phyloP scores from a whole-genome alignment of 30 jellyfish, hydroid and myxozoan species.

The Aurelia coerulea region DNA sequence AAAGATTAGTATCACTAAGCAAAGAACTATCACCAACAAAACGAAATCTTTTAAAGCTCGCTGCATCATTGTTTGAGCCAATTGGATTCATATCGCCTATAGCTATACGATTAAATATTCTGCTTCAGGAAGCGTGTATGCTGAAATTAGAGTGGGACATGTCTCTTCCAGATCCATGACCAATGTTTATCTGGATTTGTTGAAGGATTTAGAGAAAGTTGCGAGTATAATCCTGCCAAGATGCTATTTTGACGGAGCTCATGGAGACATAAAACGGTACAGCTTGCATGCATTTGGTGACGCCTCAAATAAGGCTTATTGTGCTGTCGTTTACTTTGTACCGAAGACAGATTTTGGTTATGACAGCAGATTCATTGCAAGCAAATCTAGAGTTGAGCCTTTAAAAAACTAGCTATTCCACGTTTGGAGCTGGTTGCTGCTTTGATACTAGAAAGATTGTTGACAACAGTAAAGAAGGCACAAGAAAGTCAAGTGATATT shows the following conservation, averaged over 20 bases:
- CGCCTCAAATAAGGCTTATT: neutral
- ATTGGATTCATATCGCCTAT: constrained; percentile 39
- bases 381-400: constrained; percentile 17
- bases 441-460: too few relatives aligned
- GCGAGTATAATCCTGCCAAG: constrained; percentile 15
- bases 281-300: constrained; percentile 18
- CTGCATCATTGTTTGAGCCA: constrained; percentile 3
- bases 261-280: constrained; percentile 3
- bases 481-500: neutral
- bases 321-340: neutral
- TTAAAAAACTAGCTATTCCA: constrained; percentile 6
- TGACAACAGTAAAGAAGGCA: too few relatives aligned
- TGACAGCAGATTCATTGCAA: neutral
- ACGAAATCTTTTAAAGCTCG: neutral
- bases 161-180: constrained; percentile 27
- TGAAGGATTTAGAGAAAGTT: constrained; percentile 12
- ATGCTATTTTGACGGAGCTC: constrained; percentile 9
- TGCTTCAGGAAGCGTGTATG: constrained; percentile 28
- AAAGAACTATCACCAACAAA: constrained; percentile 13
- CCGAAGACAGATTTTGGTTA: constrained; percentile 10
- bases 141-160: constrained; percentile 21
- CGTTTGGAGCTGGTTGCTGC: constrained; percentile 9
- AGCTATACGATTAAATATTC: constrained; percentile 4
- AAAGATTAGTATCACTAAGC: constrained; percentile 4
- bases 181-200: constrained; percentile 21